Evolutionary conservation across 2,888 invertebrate species (phyloP).

Genomic region (Matsumyia berberina): DNA sequence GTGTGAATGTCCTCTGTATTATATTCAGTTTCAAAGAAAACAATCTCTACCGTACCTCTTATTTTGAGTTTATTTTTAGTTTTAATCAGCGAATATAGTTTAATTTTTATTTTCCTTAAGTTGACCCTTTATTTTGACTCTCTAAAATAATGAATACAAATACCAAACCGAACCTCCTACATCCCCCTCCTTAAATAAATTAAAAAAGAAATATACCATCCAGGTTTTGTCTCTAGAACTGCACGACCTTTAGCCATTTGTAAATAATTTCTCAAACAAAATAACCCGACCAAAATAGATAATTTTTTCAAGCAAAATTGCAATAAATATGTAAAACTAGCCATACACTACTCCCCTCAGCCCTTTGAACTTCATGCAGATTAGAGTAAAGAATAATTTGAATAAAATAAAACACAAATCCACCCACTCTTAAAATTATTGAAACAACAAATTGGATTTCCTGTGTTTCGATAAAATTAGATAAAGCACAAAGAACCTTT

Average conservation of each 20-base stretch:
- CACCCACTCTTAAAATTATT: conserved; percentile 56
- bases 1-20: conserved; percentile 76
- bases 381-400: conserved; percentile 12
- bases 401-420: conserved; percentile 38
- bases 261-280: conserved; percentile 53
- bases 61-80: conserved; percentile 18
- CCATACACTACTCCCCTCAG: conserved; percentile 28
- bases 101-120: conserved; percentile 46
- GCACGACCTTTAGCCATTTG: conserved; percentile 57
- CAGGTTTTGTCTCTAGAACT: conserved; percentile 52
- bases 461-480: conserved; percentile 45
- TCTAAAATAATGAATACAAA: conserved; percentile 48
- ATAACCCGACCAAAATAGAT: conserved; percentile 29
- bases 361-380: conserved; percentile 40
- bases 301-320: conserved; percentile 3
- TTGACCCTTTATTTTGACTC: conserved; percentile 50
- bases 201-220: conserved; percentile 29
- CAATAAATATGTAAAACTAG: conserved; percentile 41
- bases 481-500: conserved; percentile 64
- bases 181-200: conserved; percentile 12
- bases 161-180: conserved; percentile 34
- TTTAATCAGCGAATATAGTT: conserved; percentile 63
- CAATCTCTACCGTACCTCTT: conserved; percentile 44
- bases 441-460: conserved; percentile 53
- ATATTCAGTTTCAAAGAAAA: conserved; percentile 58